Base-by-base conservation (phyloP, 2,113 vertebrate species). In the Parotia lawesii region DNA sequence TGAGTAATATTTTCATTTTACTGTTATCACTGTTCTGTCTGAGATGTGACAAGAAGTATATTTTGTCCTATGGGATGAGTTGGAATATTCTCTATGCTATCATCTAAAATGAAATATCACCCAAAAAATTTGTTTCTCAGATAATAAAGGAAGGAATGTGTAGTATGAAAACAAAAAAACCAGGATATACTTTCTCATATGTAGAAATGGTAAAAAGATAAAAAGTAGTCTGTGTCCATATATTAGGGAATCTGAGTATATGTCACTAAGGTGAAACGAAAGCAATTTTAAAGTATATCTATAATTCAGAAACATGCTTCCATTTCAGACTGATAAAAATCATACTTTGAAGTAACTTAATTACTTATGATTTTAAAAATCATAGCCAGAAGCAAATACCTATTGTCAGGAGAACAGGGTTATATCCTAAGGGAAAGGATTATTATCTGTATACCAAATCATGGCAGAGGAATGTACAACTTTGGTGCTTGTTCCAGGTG, bases 291-390 rank as follows among this genome's bases (percentile, higher is more conserved):
- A 94, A 60, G 33, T 44, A 44, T 66, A 80, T 69, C 44, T 54
- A 22, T 74, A 75, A 91, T 90, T 91, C 67, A 90, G 71, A 89
- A 67, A 40, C 71, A 90, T 2, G 3, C 10, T 18, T 80, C 37
- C 45, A 74, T 64, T 95, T 82, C 31, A 85, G 88, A 67, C 11
- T 67, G 82, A 95, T 94, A 83, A 91, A 86, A 94, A 93, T 64
- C 23, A 11, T 71, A 31, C 64, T 95, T 93, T 95, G 85, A 94
- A 96, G 85, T 85, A 89, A 50, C 2, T 77, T 85, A 66, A n/a
- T 56, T 38, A 58, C 44, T 33, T 45, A 56, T 33, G 12, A 56
- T 85, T 94, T 70, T 70, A 58, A 74, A 93, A 95, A 51, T 67
- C 74, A 77, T 56, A 90, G 44, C 78, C 51, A 94, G 64, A 79